These are phyloP conservation scores for Heliconius congener DNA, from an alignment of 1,140 invertebrate species.

Conservation along the genomic window DNA sequence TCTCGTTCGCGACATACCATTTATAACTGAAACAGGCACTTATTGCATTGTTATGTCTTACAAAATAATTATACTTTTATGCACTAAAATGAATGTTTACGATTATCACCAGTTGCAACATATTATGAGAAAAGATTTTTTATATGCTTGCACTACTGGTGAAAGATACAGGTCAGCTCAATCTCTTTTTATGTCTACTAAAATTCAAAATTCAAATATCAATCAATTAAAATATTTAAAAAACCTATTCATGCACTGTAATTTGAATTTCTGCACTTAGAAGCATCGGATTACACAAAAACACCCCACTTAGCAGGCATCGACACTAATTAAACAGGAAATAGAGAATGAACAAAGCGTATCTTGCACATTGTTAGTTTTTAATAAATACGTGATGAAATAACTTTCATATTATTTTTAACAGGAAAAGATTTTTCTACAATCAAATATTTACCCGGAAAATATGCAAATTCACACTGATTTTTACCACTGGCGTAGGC, in stretches of 20 bases:
- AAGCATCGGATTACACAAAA: too few relatives aligned
- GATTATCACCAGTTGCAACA: conserved; percentile 49
- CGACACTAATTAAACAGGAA: too few relatives aligned
- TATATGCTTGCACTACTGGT: conserved; percentile 47
- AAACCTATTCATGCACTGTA: not conserved
- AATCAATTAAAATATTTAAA: not conserved
- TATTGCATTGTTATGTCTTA: conserved; percentile 55
- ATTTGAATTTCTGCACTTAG: not conserved
- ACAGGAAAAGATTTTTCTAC: conserved; percentile 52
- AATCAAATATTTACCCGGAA: conserved; percentile 44
- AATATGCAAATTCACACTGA: conserved; percentile 42
- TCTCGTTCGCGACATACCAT: conserved; percentile 42
- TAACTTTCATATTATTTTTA: conserved; percentile 23
- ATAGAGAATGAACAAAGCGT: not conserved
- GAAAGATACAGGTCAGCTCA: conserved; percentile 52
- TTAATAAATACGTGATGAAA: not conserved
- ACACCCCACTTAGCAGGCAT: too few relatives aligned
- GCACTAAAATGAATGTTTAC: conserved; percentile 45
- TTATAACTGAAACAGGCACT: conserved; percentile 53
- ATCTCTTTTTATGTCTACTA: not conserved
- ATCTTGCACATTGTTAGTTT: not conserved
- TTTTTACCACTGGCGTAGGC: conserved; percentile 42
- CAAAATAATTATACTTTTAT: conserved; percentile 49
- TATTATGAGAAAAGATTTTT: conserved; percentile 55
- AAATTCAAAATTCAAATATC: not conserved